phyloP scores from a whole-genome alignment of 2,113 vertebrate genomes.

The Bathybates hornii region DNA sequence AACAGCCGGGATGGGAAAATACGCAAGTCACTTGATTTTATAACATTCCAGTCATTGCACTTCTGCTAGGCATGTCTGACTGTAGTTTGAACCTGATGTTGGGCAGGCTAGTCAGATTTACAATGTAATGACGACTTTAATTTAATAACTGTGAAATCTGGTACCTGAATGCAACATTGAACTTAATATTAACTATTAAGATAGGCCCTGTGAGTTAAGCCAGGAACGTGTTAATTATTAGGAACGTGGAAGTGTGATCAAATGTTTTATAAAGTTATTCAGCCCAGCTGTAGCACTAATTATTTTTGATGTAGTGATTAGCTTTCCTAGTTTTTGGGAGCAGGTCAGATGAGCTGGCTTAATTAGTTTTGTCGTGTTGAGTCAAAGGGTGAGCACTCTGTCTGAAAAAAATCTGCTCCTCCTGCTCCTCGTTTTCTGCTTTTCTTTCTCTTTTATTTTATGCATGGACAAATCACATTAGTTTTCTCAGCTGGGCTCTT shows the following conservation, averaged over 20 bases:
- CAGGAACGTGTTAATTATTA: neutral
- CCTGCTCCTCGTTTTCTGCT: neutral
- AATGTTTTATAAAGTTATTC: neutral
- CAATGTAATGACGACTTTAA: neutral
- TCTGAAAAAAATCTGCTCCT: slow-evolving; percentile 16
- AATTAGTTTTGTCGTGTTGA: slow-evolving; percentile 35
- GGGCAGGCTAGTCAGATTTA: neutral
- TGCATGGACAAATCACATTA: slow-evolving; percentile 66
- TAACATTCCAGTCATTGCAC: neutral
- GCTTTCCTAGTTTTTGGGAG: neutral
- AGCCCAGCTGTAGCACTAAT: neutral
- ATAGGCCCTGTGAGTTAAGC: neutral
- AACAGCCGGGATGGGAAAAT: neutral
- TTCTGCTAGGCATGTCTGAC: neutral
- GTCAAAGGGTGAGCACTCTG: slow-evolving; percentile 13
- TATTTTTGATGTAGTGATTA: neutral
- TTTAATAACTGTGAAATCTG: neutral
- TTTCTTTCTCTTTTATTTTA: slow-evolving; percentile 41
- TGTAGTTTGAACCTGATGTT: neutral
- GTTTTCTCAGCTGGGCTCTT: slow-evolving; percentile 44
- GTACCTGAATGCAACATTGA: neutral
- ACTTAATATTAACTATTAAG: neutral
- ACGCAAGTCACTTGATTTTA: neutral
- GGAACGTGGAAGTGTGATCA: neutral
- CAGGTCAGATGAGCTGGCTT: neutral